phyloP scores from a whole-genome alignment of 2,797 vertebrate genomes.

The Coluber constrictor region DNA sequence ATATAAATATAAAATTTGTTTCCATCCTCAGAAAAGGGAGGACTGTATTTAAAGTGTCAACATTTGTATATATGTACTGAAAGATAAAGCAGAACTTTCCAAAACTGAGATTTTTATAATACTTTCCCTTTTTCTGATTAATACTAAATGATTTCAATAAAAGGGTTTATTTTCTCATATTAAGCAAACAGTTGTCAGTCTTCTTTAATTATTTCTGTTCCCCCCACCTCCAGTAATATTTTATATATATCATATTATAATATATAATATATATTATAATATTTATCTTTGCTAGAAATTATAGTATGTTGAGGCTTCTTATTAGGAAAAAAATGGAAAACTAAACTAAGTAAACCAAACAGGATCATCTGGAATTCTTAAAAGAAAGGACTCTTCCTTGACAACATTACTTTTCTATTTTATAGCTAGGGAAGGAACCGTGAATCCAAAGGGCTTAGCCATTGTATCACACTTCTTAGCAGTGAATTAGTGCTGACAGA shows the following conservation, averaged over 20 bases:
- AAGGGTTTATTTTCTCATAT: constrained; percentile 74
- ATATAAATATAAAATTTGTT: constrained; percentile 7
- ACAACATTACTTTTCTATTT: not conserved
- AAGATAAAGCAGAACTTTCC: constrained; percentile 46
- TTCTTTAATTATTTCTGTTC: constrained; percentile 1
- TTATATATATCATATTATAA: not conserved
- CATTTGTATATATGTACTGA: constrained; percentile 47
- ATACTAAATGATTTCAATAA: constrained; percentile 67
- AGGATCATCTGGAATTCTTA: not conserved
- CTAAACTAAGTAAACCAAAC: not conserved
- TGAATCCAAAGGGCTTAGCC: constrained; percentile 64
- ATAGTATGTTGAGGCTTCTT: not conserved
- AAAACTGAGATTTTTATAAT: constrained; percentile 48
- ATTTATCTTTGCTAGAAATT: not conserved
- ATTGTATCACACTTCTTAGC: constrained; percentile 64
- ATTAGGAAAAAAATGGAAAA: not conserved
- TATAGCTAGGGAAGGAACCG: not conserved
- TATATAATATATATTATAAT: too few relatives aligned
- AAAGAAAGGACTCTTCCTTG: not conserved
- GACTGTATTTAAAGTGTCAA: constrained; percentile 59
- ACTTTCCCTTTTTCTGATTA: constrained; percentile 55
- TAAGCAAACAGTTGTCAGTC: constrained; percentile 42
- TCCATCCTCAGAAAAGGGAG: constrained; percentile 44
- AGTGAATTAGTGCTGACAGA: constrained; percentile 58
- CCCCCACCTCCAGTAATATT: not conserved